Evolutionary conservation across 2,888 invertebrate genomes (phyloP).

Genomic region (Cheilosia vernalis): DNA sequence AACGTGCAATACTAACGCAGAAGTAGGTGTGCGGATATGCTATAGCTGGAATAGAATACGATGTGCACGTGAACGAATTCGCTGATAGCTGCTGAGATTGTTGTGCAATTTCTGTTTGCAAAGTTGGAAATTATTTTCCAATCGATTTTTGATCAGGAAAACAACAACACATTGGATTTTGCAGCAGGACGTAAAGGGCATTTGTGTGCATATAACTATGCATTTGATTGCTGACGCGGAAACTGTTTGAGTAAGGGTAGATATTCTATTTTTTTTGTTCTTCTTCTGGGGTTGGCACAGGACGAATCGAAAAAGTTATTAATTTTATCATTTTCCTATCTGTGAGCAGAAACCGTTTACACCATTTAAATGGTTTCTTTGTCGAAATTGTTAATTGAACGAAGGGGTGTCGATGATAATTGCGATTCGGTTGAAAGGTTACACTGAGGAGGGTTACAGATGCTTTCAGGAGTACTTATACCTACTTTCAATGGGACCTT

Average conservation of each 20-base stretch:
- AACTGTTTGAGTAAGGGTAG: constrained; percentile 9
- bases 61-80: constrained; percentile 73
- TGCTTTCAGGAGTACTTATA: too few relatives aligned
- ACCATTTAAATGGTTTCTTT: constrained; percentile 43
- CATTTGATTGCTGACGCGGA: constrained; percentile 44
- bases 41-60: constrained; percentile 29
- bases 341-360: constrained; percentile 50
- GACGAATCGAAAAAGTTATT: constrained; percentile 61
- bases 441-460: background rate
- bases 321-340: constrained; percentile 74
- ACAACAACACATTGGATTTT: constrained; percentile 48
- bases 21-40: background rate
- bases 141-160: constrained; percentile 74
- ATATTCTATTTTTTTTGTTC: background rate
- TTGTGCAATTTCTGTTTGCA: constrained; percentile 68
- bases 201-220: constrained; percentile 31
- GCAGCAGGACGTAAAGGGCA: background rate
- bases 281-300: background rate
- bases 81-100: constrained; percentile 71
- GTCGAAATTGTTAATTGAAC: constrained; percentile 11
- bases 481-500: too few relatives aligned
- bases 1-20: constrained; percentile 18
- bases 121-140: constrained; percentile 74
- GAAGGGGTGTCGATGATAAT: background rate
- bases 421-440: background rate